phyloP scores from a whole-genome alignment of 2,113 vertebrate species.

The Acanthochromis polyacanthus region DNA sequence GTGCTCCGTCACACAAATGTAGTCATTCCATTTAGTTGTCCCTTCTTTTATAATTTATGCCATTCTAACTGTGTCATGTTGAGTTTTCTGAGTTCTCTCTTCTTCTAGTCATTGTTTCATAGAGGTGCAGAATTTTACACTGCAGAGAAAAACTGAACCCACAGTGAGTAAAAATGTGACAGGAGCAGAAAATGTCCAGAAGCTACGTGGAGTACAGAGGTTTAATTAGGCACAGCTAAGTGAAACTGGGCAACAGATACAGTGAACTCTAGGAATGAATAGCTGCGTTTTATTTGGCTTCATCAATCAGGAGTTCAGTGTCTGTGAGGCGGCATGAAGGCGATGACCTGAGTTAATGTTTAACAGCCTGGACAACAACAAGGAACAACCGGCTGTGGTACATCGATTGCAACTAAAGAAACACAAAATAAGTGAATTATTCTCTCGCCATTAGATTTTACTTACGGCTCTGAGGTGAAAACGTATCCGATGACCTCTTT shows the following conservation, averaged over 20 bases:
- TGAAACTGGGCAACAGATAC: background rate
- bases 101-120: too few species aligned
- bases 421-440: background rate
- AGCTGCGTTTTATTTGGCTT: background rate
- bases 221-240: background rate
- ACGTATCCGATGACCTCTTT: slow-evolving; percentile 87
- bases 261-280: background rate
- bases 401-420: background rate
- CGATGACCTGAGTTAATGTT: slow-evolving; percentile 5
- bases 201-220: background rate
- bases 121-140: too few species aligned
- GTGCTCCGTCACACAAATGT: too few species aligned
- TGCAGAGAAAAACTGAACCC: too few species aligned
- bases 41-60: background rate
- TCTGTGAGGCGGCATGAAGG: background rate
- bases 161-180: too few species aligned
- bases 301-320: too few species aligned
- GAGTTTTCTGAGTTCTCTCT: too few species aligned
- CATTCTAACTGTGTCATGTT: too few species aligned
- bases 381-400: background rate
- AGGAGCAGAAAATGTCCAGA: too few species aligned
- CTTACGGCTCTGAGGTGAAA: slow-evolving; percentile 90
- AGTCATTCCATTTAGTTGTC: background rate
- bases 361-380: background rate
- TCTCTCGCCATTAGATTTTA: slow-evolving; percentile 15